Conservation (phyloP, 2,113 vertebrate genomes). For the Otus sunia region DNA sequence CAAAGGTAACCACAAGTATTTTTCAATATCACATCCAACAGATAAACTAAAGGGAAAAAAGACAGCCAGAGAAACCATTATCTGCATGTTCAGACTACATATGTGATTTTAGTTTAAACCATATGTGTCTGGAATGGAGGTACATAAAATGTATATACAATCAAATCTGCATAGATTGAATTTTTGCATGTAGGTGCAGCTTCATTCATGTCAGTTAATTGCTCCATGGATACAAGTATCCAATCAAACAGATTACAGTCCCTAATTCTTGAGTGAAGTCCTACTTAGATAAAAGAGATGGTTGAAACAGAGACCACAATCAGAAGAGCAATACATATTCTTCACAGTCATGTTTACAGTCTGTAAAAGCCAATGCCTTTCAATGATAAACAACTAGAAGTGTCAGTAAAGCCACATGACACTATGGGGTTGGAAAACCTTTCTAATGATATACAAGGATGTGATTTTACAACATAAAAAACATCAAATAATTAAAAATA, state of each 20-base stretch:
- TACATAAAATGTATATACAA: background rate
- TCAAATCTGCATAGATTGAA: background rate
- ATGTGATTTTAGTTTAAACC: background rate
- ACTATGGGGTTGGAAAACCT: background rate
- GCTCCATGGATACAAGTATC: background rate
- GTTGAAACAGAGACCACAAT: background rate
- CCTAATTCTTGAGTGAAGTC: background rate
- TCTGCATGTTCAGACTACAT: background rate
- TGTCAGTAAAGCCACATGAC: background rate
- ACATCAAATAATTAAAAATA: background rate
- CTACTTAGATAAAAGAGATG: background rate
- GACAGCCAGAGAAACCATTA: background rate
- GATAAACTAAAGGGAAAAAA: background rate
- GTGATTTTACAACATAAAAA: background rate
- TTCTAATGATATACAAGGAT: background rate
- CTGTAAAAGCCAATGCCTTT: background rate
- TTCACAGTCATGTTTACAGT: background rate
- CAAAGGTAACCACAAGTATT: background rate
- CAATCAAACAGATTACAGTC: background rate
- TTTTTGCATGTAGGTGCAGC: background rate
- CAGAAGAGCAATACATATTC: background rate
- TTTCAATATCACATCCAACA: background rate
- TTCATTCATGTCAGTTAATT: background rate
- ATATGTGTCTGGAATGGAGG: background rate
- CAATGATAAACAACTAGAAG: background rate